Evolutionary conservation across 2,797 vertebrate genomes (phyloP).

Genomic region (Limnodromus scolopaceus): DNA sequence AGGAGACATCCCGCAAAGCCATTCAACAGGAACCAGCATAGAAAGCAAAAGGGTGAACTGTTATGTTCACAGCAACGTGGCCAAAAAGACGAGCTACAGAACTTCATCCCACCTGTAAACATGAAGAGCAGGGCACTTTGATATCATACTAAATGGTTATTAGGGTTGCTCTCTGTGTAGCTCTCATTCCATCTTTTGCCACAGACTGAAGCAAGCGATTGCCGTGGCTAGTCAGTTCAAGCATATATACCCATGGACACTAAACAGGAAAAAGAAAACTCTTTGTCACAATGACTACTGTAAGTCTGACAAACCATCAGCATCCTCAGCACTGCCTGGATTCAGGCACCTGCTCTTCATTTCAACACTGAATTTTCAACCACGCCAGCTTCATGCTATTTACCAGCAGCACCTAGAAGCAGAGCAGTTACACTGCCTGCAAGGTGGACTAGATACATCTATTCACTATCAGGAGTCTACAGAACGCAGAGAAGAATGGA

Average conservation of each 20-base stretch:
- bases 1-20: fast-evolving
- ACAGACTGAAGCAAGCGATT: neutral
- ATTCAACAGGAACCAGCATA: fast-evolving
- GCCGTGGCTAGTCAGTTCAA: neutral
- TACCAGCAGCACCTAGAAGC: neutral
- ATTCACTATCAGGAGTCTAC: neutral
- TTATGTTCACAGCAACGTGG: fast-evolving
- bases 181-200: neutral
- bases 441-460: neutral
- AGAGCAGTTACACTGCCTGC: fast-evolving
- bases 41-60: neutral
- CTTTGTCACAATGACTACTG: fast-evolving
- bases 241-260: neutral
- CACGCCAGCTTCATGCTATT: neutral
- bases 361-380: neutral
- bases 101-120: neutral
- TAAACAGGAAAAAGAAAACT: neutral
- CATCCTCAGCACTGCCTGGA: neutral
- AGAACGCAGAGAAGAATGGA: neutral
- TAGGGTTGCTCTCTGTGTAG: fast-evolving
- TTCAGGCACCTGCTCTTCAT: neutral
- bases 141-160: neutral
- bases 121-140: neutral
- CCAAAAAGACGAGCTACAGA: neutral
- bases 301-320: neutral